Evolutionary conservation across 1,140 invertebrate genomes (phyloP), one percentile per base, ranked within the genome.

Genomic region (Heliconius hewitsoni): DNA sequence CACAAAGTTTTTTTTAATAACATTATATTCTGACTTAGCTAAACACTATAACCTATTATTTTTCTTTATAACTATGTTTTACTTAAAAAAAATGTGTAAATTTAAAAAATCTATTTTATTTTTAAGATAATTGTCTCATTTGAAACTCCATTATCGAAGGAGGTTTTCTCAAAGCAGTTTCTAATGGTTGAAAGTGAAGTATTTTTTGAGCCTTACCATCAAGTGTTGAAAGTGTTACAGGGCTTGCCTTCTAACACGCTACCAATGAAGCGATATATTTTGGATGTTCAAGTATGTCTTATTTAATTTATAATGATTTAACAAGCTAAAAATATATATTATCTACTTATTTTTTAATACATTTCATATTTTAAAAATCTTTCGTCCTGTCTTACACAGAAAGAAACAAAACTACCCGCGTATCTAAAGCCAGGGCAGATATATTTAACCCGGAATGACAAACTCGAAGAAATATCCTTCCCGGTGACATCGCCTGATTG

Each of bases 131-230:
- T 86, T 46, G 90, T 93, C 42, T 82, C 87, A 60, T 92, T 94
- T 83, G 84, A 90, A 80, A 89, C 77, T 50, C 87, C 89, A 18
- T 85, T 91, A 16, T 88, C 91, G 11, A 88, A 85, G 23, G 85
- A 81, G 13, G 87, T 91, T 66, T 91, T 89, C 73, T 81, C 82
- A 2, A 77, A 89, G 76, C 23, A 82, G 18, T 93, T 83, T 37
- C 57, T 96, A 0, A 96, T 97, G 96, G 94, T 96, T 9, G 96
- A 97, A 85, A 95, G 95, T 80, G 95, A 95, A 73, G 95, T 96
- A 2, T 97, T 96, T 84, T 97, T 97, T 87, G 96, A 97, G 85
- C 96, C 97, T 0, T 97, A 97, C 85, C 95, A 96, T 72, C 95
- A 95, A 78, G 96, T 97, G 0, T 89, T 97, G 60, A 95, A 95